Base-by-base conservation (phyloP, 2,888 invertebrate genomes). In the Xestia ashworthii region DNA sequence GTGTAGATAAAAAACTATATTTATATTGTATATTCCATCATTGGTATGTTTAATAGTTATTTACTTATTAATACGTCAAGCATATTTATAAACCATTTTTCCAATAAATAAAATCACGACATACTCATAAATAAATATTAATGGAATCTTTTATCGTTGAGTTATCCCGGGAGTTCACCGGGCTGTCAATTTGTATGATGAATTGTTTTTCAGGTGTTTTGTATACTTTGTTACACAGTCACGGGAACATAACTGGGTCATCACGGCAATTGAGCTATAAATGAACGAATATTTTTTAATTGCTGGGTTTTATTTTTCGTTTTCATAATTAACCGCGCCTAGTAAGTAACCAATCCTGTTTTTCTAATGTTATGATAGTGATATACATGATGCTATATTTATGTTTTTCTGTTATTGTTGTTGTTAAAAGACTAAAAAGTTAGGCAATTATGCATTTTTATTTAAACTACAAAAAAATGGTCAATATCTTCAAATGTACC, bases 161-260 rank as follows among this genome's bases (percentile, higher is more conserved):
- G 25, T 67, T 67, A 50, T 60, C 58, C n/a, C 50, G 44, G 16
- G 1, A 80, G 58, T 53, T 60, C 50, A 38, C 44, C 25, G 38
- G 25, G 22, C n/a, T 55, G 32, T 41, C 62, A 76, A 69, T 76
- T 82, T 82, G 53, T 55, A 19, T 62, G n/a, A 68, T 82, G 48
- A 69, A 82, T 58, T 68, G 32, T 68, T 68, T 66, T 69, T 67
- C 64, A 38, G 58, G 65, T 69, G 58, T 58, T 50, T 38, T 9
- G 19, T 65, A 68, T 9, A 82, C 55, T 25, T 55, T 50, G 25
- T 22, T 5, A 19, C 32, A 53, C 55, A 14, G 46, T 8, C n/a
- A 66, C 32, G 25, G 14, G 12, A 50, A 53, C 46, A 25, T n/a
- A 75, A 82, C 46, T 81, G 8, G 60, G 75, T 67, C 38, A 81